Evolutionary conservation across 92 coral and sea anemone genomes (phyloP), one percentile per base, ranked within the genome.

Genomic region (Paramuricea clavata): DNA sequence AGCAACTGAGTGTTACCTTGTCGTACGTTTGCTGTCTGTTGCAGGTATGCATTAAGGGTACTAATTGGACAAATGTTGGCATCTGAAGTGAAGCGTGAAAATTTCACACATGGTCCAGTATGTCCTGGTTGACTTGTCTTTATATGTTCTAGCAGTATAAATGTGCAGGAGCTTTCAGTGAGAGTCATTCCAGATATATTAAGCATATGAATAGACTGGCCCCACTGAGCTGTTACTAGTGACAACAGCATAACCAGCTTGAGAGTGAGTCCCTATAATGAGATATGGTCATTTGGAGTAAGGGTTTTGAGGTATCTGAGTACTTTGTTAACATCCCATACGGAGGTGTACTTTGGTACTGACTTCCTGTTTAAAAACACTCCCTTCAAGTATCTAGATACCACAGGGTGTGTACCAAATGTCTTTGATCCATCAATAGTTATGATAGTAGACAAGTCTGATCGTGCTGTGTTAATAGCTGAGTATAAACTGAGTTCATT

Each of bases 251-350:
- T 85, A 15, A 81, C 69, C 2, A 89, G 57, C 52, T 89, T 89
- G 62, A 88, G 49, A 6, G 77, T 6, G 26, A 31, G 47, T 74
- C 78, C 64, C 85, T 85, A 88, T 47, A 88, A 44, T 31, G 87
- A 39, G 56, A 87, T 72, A 35, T 91, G 56, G 54, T 83, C 78
- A 71, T 83, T 65, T 72, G 88, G 91, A 19, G 69, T 54, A 64
- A 86, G 78, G 35, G 90, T 73, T 75, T 83, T 86, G 62, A 90
- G 93, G 83, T 90, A 86, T 43, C 69, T 82, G 76, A 90, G 70
- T 64, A 90, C 93, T 86, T 86, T 79, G 34, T 80, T 81, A 49
- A 82, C 88, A 86, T 90, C 93, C 91, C 91, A 90, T 74, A 87
- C 83, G 49, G 79, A 52, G 81, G 86, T 68, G 68, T 87, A 91